phyloP scores from a whole-genome alignment of 2,113 vertebrate genomes.

The Saguinus imperator region DNA sequence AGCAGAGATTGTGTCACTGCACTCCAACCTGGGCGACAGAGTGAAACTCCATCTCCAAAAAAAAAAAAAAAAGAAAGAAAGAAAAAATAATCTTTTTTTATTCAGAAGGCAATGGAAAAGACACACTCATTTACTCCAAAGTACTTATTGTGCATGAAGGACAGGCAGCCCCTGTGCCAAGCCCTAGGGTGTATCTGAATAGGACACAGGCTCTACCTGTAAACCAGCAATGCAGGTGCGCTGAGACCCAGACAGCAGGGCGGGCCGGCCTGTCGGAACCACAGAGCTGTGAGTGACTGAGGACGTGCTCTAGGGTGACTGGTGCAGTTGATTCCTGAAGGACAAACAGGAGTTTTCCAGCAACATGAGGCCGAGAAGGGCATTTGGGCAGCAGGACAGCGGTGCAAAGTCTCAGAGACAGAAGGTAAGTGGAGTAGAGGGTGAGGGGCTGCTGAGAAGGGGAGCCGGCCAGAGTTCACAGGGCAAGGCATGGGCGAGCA shows the following conservation, averaged over 20 bases:
- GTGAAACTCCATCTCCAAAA: no score
- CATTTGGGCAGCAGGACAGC: background rate
- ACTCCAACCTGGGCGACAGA: no score
- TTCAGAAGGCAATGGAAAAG: background rate
- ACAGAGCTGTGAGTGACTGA: fast-evolving
- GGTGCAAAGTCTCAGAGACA: background rate
- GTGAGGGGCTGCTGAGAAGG: background rate
- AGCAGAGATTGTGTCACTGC: no score
- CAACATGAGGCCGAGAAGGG: background rate
- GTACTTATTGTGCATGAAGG: background rate
- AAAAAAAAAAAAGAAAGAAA: no score
- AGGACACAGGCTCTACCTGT: background rate
- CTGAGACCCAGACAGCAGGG: background rate
- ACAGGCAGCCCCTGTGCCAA: background rate
- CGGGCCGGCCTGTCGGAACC: background rate
- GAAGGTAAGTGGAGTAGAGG: background rate
- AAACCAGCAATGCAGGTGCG: no score
- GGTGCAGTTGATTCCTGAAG: background rate
- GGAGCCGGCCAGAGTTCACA: background rate
- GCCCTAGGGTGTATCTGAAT: background rate
- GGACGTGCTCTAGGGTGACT: background rate
- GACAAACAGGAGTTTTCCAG: background rate
- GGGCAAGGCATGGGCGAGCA: background rate
- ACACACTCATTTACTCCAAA: background rate
- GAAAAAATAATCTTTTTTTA: no score